These are phyloP conservation scores for Stictonetta naevosa DNA, from an alignment of 2,113 vertebrate species.

Conservation along the genomic window DNA sequence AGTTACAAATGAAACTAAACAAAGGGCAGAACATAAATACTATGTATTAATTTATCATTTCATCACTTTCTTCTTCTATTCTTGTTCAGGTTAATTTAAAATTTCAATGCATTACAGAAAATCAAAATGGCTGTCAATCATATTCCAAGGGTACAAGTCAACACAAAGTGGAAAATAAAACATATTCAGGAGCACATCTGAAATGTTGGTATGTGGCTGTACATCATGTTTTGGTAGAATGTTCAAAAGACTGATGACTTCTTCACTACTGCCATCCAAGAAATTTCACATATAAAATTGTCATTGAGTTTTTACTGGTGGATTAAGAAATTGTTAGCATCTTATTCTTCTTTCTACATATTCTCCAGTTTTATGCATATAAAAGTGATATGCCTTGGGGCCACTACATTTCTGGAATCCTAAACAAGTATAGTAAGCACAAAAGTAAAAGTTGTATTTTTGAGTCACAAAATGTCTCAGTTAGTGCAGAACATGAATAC, in stretches of 20 bases:
- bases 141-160: background rate
- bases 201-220: background rate
- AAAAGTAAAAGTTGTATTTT: background rate
- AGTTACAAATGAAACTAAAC: constrained; percentile 31
- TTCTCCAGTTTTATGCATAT: background rate
- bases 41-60: background rate
- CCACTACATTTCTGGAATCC: background rate
- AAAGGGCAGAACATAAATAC: background rate
- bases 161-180: background rate
- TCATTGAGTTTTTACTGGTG: background rate
- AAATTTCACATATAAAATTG: background rate
- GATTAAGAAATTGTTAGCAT: background rate
- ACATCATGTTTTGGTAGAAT: background rate
- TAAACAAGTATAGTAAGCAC: background rate
- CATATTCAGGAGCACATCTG: background rate
- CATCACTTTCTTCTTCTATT: background rate
- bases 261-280: background rate
- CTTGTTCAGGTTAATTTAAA: constrained; percentile 24
- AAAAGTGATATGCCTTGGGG: background rate
- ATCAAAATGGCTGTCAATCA: constrained; percentile 16
- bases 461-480: background rate
- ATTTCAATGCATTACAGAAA: constrained; percentile 26
- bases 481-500: background rate
- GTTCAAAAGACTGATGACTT: background rate
- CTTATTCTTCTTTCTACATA: background rate